These are phyloP conservation scores for Dipodomys ordii DNA, from an alignment of 2,113 vertebrate species.

Conservation along the genomic window DNA sequence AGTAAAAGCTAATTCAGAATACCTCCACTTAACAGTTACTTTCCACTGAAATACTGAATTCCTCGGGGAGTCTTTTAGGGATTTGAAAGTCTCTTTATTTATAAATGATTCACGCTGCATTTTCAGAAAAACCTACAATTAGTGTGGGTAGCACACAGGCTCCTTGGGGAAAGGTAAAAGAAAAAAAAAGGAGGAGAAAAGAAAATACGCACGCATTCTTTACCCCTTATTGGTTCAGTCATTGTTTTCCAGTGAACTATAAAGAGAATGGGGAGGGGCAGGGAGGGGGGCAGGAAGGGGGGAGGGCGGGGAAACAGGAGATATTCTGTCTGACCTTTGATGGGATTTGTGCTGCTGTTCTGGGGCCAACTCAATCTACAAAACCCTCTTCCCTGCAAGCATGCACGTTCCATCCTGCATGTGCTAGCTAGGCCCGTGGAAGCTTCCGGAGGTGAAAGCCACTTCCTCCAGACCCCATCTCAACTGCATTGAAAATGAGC, in stretches of 20 bases:
- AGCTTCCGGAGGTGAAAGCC: conserved; percentile 46
- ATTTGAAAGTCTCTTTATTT: conserved; percentile 94
- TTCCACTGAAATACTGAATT: conserved; percentile 92
- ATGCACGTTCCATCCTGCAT: conserved; percentile 62
- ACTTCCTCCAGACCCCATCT: neutral
- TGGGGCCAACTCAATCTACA: conserved; percentile 81
- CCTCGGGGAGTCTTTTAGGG: conserved; percentile 92
- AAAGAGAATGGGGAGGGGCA: conserved; percentile 77
- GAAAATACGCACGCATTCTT: conserved; percentile 84
- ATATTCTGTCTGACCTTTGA: conserved; percentile 85
- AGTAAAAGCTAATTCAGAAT: conserved; percentile 93
- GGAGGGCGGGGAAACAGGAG: conserved; percentile 37
- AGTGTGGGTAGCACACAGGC: conserved; percentile 92
- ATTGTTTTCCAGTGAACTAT: conserved; percentile 86
- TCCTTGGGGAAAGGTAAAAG: conserved; percentile 90
- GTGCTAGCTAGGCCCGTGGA: conserved; percentile 55
- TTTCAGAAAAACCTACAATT: conserved; percentile 95
- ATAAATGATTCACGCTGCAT: conserved; percentile 94
- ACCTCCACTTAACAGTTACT: conserved; percentile 94
- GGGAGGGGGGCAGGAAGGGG: conserved; percentile 61
- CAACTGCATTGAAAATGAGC: accelerated
- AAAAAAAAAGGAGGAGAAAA: conserved; percentile 78
- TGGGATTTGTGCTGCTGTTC: conserved; percentile 78
- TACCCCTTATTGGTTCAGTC: conserved; percentile 74
- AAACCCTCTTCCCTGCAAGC: conserved; percentile 58